phyloP scores from a whole-genome alignment of 1,140 invertebrate genomes.

The Orchestia grillus region DNA sequence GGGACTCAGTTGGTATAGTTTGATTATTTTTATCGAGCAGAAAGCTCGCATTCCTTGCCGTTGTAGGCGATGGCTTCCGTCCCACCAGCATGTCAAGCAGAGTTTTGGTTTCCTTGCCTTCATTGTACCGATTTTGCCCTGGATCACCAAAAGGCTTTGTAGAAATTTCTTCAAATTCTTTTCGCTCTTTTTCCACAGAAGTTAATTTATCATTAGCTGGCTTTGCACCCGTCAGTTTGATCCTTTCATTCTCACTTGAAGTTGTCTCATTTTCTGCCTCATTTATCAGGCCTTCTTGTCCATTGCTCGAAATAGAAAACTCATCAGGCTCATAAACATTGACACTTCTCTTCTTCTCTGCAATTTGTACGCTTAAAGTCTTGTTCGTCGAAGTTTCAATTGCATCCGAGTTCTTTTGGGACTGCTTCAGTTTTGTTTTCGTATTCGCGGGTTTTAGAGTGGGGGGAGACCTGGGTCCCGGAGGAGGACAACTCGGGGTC shows the following conservation, averaged over 20 bases:
- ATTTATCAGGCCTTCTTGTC: background rate
- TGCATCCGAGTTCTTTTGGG: background rate
- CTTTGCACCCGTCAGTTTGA: background rate
- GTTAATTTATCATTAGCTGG: background rate
- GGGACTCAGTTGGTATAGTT: background rate
- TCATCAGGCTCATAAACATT: background rate
- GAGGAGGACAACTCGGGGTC: background rate
- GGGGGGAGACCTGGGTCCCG: background rate
- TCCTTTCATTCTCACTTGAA: background rate
- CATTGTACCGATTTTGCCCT: background rate
- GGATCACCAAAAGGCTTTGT: background rate
- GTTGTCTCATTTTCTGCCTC: background rate
- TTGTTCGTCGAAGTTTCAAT: too few relatives aligned
- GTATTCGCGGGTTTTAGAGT: background rate
- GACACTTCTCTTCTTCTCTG: background rate
- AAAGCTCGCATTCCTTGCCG: background rate
- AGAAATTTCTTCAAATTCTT: background rate
- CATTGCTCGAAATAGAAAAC: background rate
- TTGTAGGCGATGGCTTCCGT: background rate
- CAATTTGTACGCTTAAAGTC: background rate
- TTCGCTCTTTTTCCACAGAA: background rate
- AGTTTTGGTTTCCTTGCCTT: conserved; percentile 12
- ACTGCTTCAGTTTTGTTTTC: background rate
- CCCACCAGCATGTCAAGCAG: conserved; percentile 17
- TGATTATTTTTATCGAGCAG: background rate